Conservation (phyloP, 2,113 vertebrate genomes). For the Rallus limicola region DNA sequence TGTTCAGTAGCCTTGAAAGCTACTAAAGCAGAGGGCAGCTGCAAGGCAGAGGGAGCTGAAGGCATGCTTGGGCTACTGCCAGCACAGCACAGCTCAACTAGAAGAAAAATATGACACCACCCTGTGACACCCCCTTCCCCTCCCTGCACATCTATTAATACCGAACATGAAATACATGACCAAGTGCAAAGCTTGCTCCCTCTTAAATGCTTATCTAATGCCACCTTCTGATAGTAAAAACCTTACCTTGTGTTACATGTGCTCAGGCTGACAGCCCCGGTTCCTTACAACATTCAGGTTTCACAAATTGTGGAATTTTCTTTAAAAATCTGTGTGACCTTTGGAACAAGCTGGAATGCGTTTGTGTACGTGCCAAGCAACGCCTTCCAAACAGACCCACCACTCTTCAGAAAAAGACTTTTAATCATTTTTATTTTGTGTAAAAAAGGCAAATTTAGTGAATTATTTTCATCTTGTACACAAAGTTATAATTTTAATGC, state of each 20-base stretch:
- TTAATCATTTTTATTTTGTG: conserved; percentile 92
- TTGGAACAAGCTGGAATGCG: not conserved
- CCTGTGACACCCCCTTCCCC: fast-evolving
- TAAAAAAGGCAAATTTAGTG: conserved; percentile 94
- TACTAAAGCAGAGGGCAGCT: not conserved
- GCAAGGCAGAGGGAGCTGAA: not conserved
- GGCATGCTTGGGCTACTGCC: not conserved
- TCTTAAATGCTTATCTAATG: not conserved
- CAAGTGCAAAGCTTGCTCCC: not conserved
- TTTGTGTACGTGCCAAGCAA: fast-evolving
- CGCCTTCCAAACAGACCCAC: not conserved
- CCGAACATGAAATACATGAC: fast-evolving
- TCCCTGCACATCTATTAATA: not conserved
- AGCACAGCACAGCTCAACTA: not conserved
- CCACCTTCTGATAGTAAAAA: not conserved
- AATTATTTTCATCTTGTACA: conserved; percentile 91
- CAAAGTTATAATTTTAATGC: conserved; percentile 91
- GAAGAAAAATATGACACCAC: fast-evolving
- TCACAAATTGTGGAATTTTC: not conserved
- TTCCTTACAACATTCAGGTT: not conserved
- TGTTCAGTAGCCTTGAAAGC: too few relatives aligned
- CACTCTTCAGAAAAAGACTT: not conserved
- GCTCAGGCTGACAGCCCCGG: not conserved
- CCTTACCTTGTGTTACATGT: not conserved
- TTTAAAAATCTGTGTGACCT: not conserved